Base-by-base conservation (phyloP, 2,888 invertebrate species). In the Eupelmus urozonus region DNA sequence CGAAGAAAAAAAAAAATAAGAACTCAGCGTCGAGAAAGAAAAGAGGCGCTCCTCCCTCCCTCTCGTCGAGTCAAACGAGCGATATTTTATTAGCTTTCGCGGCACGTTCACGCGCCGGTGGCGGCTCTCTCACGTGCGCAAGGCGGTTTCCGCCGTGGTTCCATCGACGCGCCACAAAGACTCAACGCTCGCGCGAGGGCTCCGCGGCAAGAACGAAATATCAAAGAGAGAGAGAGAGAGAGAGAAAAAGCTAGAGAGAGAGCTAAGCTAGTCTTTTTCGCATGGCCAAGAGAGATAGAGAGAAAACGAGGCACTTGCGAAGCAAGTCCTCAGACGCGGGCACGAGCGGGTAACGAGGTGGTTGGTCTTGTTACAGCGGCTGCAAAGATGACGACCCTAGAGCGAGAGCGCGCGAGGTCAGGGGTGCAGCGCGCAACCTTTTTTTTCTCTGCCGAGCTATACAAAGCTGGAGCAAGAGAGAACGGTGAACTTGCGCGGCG, bases 251-350 rank as follows among this genome's bases (percentile, higher is more conserved):
- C 18, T 3, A 53, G 67, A 42, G 53, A 63, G 25, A 40, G 40
- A 53, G n/a, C 16, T 49, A 40, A 49, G 49, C 34, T 34, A 34
- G 49, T 20, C 40, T 34, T 27, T 29, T 45, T 29, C 20, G 9
- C 5, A 34, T 5, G 9, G 9, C 3, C 9, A 34, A 34, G 34
- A 34, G 34, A 34, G 34, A 9, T 9, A 34, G 34, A n/a, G 18
- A 42, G 75, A 60, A 67, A 67, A 75, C 60, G 67, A 75, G 75
- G 60, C 60, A 75, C 67, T 75, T 67, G n/a, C n/a, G 23, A 40
- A 62, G 18, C 29, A 45, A 25, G 34, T 57, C n/a, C 65, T 57
- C 51, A 66, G 59, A 59, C 25, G 27, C n/a, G 23, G 5, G 25
- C n/a, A 55, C 60, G 49, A n/a, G 45, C 59, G 45, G 5, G 25